Conservation (phyloP, 2,113 vertebrate genomes). For the Eulemur macaco region DNA sequence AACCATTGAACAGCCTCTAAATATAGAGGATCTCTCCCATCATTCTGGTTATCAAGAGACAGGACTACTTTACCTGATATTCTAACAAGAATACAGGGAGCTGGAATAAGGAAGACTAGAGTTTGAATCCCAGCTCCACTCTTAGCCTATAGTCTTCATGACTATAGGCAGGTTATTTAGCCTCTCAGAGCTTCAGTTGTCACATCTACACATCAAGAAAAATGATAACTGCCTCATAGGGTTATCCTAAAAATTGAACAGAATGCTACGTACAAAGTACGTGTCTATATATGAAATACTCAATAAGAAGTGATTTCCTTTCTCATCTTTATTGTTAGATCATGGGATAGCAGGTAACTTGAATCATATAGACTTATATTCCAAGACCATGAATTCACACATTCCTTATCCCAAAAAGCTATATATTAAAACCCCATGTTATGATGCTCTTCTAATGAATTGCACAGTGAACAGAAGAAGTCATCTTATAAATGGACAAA, state of each 20-base stretch:
- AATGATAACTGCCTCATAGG: not conserved
- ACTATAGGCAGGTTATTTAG: not conserved
- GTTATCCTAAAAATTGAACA: not conserved
- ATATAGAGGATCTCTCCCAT: not conserved
- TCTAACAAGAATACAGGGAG: not conserved
- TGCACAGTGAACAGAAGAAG: not conserved
- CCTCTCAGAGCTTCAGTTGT: not conserved
- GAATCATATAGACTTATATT: slow-evolving; percentile 6
- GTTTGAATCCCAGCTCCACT: not conserved
- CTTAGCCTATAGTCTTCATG: not conserved
- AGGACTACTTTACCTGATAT: not conserved
- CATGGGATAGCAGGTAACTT: not conserved
- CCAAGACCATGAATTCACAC: not conserved
- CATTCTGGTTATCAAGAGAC: not conserved
- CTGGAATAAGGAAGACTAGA: not conserved
- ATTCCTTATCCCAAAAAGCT: not conserved
- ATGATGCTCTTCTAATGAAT: not conserved
- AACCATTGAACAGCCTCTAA: not conserved
- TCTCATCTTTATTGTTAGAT: not conserved
- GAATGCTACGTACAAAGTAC: not conserved
- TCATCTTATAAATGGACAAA: not conserved
- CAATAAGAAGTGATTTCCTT: not conserved
- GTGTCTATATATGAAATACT: not conserved
- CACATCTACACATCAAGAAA: not conserved
- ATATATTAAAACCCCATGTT: not conserved